phyloP scores from a whole-genome alignment of 2,888 invertebrate species.

The Phengaris alcon region DNA sequence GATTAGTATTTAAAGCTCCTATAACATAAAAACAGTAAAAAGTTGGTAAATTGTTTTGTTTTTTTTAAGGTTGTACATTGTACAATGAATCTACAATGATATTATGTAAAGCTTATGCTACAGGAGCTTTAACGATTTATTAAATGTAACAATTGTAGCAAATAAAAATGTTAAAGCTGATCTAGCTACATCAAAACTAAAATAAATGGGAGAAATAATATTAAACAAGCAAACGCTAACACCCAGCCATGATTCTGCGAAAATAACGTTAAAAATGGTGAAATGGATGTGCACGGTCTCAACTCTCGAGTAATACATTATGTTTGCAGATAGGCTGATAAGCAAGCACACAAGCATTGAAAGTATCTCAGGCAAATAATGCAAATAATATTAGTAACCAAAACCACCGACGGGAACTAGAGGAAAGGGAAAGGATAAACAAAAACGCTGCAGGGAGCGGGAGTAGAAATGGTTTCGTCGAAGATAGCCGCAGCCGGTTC shows the following conservation, averaged over 20 bases:
- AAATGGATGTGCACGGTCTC: not conserved
- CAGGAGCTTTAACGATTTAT: conserved; percentile 57
- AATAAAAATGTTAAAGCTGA: conserved; percentile 42
- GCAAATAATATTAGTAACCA: conserved; percentile 62
- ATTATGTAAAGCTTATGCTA: conserved; percentile 51
- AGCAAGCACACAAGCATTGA: conserved; percentile 54
- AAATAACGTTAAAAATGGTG: conserved; percentile 41
- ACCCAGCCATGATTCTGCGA: conserved; percentile 38
- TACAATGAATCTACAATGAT: conserved; percentile 26
- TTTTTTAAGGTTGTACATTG: not conserved
- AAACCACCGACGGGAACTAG: conserved; percentile 60
- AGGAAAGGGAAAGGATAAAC: conserved; percentile 52
- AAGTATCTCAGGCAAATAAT: conserved; percentile 45
- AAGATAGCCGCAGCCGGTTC: conserved; percentile 78
- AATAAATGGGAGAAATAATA: conserved; percentile 43
- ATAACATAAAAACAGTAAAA: conserved; percentile 41
- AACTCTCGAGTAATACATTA: conserved; percentile 40
- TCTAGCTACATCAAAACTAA: conserved; percentile 42
- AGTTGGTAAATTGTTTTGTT: not conserved
- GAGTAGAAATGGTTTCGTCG: conserved; percentile 61
- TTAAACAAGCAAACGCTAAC: conserved; percentile 37
- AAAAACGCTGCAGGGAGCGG: conserved; percentile 57
- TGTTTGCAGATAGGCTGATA: conserved; percentile 53
- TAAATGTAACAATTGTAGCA: conserved; percentile 36
- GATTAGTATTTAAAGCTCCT: conserved; percentile 48